These are phyloP conservation scores for Gila robusta DNA, from an alignment of 2,797 vertebrate genomes.

Conservation along the genomic window DNA sequence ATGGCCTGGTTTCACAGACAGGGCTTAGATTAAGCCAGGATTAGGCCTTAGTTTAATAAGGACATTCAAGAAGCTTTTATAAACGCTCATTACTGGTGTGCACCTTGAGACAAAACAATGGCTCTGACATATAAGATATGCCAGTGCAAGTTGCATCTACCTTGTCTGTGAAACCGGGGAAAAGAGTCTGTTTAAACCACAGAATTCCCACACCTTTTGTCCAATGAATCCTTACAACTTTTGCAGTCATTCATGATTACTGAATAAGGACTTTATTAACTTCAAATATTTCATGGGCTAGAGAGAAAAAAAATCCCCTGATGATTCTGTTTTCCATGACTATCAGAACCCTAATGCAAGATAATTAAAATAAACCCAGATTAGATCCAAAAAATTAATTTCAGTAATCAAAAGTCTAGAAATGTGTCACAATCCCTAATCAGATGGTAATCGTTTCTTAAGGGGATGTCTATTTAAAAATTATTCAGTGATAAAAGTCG, in stretches of 20 bases:
- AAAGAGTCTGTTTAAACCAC: background rate
- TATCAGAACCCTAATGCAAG: background rate
- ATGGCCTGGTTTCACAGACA: too few species aligned
- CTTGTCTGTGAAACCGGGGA: too few species aligned
- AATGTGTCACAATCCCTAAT: background rate
- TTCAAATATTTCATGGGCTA: background rate
- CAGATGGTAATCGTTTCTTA: background rate
- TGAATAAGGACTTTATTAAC: background rate
- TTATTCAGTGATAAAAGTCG: background rate
- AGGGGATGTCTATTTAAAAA: too few species aligned
- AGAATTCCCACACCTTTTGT: background rate
- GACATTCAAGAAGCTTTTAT: too few species aligned
- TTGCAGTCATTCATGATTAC: background rate
- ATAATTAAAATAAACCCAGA: background rate
- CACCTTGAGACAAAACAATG: too few species aligned
- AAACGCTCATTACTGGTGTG: too few species aligned
- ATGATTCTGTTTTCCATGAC: background rate
- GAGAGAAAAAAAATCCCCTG: background rate
- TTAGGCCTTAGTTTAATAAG: too few species aligned
- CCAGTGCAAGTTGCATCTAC: too few species aligned
- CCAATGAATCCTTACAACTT: background rate
- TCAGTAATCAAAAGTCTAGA: background rate
- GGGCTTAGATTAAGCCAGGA: too few species aligned
- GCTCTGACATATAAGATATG: too few species aligned
- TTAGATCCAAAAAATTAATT: background rate